Evolutionary conservation across 37 sponge, comb jelly and placozoan genomes (phyloP), one percentile per base, ranked within the genome.

Genomic region (Ianthella basta): DNA sequence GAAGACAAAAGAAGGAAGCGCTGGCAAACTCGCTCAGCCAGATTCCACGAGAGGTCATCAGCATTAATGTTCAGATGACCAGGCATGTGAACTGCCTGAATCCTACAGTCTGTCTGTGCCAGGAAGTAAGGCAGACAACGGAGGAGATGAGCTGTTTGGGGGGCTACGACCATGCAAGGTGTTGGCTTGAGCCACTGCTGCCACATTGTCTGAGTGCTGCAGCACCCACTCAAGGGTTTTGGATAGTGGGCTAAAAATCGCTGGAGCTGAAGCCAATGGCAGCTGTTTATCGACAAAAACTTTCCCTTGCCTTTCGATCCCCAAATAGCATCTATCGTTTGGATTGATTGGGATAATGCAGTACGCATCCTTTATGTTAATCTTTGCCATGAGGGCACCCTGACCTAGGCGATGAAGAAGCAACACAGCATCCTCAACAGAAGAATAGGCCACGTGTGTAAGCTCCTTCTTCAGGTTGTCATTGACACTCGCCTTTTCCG

Each of bases 171-270:
- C 70, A 10, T 75, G 25, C 0, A 54, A 55, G 34, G 30, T 27
- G 67, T 55, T 39, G 19, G 75, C 61, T 0, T 53, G 25, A 8
- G 59, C 39, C 60, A 74, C 86, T 35, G 72, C 86, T 34, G 86
- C 55, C 24, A 15, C 21, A 21, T 85, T 85, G 78, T 85, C 86
- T 53, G 59, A 74, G 54, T 85, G 73, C 37, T 44, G 44, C 33
- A 75, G 54, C 8, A 75, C 40, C 78, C 78, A 75, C 54, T 75
- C 54, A 24, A 75, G 54, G 18, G 78, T 50, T 50, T 75, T 15
- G 13, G 78, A 50, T 21, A 75, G 5, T 41, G 78, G 50, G 40
- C 24, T 41, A 24, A 75, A 75, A 15, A 75, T 75, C 10, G 78
- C 78, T 13, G 78, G 78, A 20, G 78, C 78, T 41, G 78, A 75